Evolutionary conservation across 2,113 vertebrate species (phyloP), one percentile per base, ranked within the genome.

Genomic region (Seriola dumerili): DNA sequence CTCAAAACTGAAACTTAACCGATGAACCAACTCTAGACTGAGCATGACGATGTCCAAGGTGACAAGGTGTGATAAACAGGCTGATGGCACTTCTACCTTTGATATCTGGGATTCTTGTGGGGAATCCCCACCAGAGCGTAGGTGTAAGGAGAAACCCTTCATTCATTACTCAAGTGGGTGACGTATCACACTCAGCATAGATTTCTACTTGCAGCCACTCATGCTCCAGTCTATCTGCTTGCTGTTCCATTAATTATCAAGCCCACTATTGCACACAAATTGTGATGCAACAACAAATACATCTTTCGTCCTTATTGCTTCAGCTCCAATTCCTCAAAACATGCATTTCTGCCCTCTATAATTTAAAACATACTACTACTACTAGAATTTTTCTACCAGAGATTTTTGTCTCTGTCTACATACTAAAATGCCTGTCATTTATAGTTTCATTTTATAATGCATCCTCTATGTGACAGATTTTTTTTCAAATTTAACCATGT

Each of bases 1-100:
- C 16, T 46, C 16, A 74, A 44, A 91, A 84, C 10, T 70, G 86
- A 92, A 88, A 91, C 82, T 21, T 66, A 84, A 68, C 19, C 8
- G 8, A 72, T 14, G 10, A 65, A 29, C 12, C 29, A 19, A 16
- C 52, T 6, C 5, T 12, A 46, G 36, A 7, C 8, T 19, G 29
- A 66, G 63, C 25, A 68, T 42, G n/a, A 69, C 66, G 64, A 3
- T 62, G 72, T 12, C 58, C 63, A 52, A 9, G 1, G 34, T 75
- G 54, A 73, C 59, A 52, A 13, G 8, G 0, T 74, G n/a, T 3
- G 5, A 23, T 5, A 11, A 46, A 29, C n/a, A 68, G 8, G 72
- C 5, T 62, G 13, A 14, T 3, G 2, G 29, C 38, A 38, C 19
- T 4, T 10, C 4, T 29, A 65, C 17, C 8, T 25, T 3, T 23